Evolutionary conservation across 2,888 invertebrate species (phyloP), one percentile per base, ranked within the genome.

Genomic region (Baccha elongata): DNA sequence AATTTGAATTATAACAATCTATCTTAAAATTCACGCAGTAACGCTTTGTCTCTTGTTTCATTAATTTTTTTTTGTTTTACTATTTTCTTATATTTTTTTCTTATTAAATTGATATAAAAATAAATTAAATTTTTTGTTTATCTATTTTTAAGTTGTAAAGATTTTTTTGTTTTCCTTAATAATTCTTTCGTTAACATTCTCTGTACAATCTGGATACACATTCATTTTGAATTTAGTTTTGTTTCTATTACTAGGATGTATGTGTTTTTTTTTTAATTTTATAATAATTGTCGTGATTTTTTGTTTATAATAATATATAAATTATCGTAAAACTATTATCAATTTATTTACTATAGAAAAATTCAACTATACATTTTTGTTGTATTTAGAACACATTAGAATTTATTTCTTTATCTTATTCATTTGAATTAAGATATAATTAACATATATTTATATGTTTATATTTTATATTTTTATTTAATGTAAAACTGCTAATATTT

Each of bases 271-370:
- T 6, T 29, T 50, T 76, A 83, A 67, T 72, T 71, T 67, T 80
- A 85, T 80, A 81, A 85, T 86, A 87, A 84, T 87, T 87, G 87
- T 75, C 87, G 86, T 86, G 86, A 86, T 85, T 87, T 85, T 87
- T 87, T 87, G 86, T 88, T 87, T 87, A 86, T 86, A 85, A 84
- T 48, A 21, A 44, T 37, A 73, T n/a, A n/a, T n/a, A n/a, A n/a
- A 52, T 78, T 73, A 53, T 80, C 15, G 55, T 71, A 71, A 65
- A 23, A 71, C 67, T 75, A 88, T 65, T 78, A 85, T 73, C 55
- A 80, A 44, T 72, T 52, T 75, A 67, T 69, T 62, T 75, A 37
- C 65, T 71, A 65, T 71, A 75, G 71, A 71, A 75, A 71, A 75
- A 60, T 67, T 81, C 58, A 81, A 76, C 81, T 72, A 76, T 71